phyloP scores from a whole-genome alignment of 1,140 invertebrate genomes.

The Bombus vancouverensis region DNA sequence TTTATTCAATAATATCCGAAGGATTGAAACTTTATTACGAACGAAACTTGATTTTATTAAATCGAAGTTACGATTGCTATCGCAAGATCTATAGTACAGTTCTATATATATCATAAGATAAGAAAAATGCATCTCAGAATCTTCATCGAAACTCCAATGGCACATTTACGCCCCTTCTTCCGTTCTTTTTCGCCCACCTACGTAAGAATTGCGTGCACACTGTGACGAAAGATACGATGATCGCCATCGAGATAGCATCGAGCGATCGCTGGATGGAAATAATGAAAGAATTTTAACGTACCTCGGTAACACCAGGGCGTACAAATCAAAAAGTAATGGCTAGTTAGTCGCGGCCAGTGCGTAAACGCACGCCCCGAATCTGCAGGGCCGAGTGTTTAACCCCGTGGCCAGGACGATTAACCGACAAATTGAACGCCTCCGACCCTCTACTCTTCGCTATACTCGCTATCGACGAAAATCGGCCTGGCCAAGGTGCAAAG shows the following conservation, averaged over 20 bases:
- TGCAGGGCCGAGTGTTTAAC: constrained; percentile 62
- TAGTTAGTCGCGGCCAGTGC: constrained; percentile 12
- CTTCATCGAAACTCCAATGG: constrained; percentile 69
- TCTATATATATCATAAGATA: too few species aligned
- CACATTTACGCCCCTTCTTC: background rate
- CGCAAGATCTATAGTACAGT: too few species aligned
- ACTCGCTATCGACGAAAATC: constrained; percentile 15
- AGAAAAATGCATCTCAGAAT: background rate
- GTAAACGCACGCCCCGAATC: constrained; percentile 61
- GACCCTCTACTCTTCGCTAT: background rate
- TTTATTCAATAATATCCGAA: background rate
- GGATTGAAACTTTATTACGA: background rate
- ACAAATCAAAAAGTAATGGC: constrained; percentile 73
- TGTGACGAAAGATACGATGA: background rate
- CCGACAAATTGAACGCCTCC: constrained; percentile 64
- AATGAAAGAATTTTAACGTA: too few species aligned
- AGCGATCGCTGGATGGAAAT: too few species aligned
- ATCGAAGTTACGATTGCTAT: constrained; percentile 4
- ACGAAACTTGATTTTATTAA: background rate
- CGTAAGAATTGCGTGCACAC: too few species aligned
- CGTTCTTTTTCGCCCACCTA: background rate
- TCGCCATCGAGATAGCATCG: background rate
- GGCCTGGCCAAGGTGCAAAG: constrained; percentile 15
- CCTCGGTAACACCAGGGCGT: constrained; percentile 4
- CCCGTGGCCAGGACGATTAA: constrained; percentile 58